Evolutionary conservation across 2,113 vertebrate species (phyloP), one percentile per base, ranked within the genome.

Genomic region (Myotis davidii): DNA sequence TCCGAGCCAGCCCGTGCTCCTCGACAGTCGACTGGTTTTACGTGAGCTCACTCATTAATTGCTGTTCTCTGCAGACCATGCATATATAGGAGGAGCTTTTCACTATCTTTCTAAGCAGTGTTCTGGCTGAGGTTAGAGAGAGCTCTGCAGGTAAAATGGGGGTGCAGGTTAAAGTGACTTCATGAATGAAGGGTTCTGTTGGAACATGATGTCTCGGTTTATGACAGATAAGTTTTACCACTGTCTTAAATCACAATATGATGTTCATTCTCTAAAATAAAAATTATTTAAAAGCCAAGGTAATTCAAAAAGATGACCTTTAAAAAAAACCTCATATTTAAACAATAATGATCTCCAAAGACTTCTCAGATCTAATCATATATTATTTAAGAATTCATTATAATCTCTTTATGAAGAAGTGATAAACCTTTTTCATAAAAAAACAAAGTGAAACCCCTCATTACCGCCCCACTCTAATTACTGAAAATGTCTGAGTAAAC

Each of bases 321-420:
- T n/a, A n/a, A 9, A 74, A 39, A 77, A 21, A 0, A 11, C 56
- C 73, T 69, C 21, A 13, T 76, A 86, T 72, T 89, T 96, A 88
- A 78, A 92, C 23, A 96, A 50, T 59, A 76, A 70, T 34, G 42
- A 70, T 73, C 74, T 67, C 54, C 65, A 94, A 69, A 61, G 54
- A 67, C 21, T 69, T 74, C 74, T 52, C n/a, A 67, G 25, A 95
- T 61, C 64, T 93, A 95, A 88, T 64, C 18, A 25, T 39, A 48
- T 7, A 16, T 93, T 52, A 90, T 50, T 88, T 73, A 89, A 77
- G 84, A 83, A 87, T 73, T 93, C 87, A 95, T 59, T 48, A 59
- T 64, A 27, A 70, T 85, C 70, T 87, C 74, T 39, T 59, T 65
- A 34, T 69, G 16, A 92, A 90, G 27, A 88, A 42, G n/a, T 87